Percentiles rank a stretch among this genome's conserved stretches.
Conservation (phyloP, 2,888 invertebrate genomes). For the Meghimatium bilineatum region DNA sequence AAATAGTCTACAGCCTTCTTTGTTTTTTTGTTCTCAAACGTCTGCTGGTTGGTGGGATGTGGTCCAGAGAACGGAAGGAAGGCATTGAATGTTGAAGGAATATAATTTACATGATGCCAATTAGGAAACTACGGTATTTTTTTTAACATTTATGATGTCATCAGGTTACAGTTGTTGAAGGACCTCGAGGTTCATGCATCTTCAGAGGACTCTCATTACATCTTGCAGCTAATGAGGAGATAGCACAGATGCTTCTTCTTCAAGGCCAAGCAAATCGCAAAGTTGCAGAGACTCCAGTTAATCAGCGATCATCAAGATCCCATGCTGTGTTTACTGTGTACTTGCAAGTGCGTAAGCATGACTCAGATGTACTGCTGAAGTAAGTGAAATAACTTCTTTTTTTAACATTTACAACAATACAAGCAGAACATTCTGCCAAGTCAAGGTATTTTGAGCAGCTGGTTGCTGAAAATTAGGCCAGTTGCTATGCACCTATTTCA, state of each 20-base stretch:
- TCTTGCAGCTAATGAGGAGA: slow-evolving; percentile 72
- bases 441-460: no score
- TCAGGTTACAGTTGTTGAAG: slow-evolving; percentile 72
- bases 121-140: background rate
- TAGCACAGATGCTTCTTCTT: slow-evolving; percentile 71
- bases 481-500: no score
- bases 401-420: no score
- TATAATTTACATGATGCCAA: background rate
- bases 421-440: no score
- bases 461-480: no score
- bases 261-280: slow-evolving; percentile 72
- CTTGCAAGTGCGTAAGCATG: slow-evolving; percentile 66
- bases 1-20: no score
- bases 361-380: slow-evolving; percentile 69
- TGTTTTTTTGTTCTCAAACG: no score
- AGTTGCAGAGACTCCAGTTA: slow-evolving; percentile 74
- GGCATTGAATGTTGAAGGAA: no score
- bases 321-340: slow-evolving; percentile 74
- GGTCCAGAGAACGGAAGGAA: no score
- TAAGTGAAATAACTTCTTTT: slow-evolving; percentile 51
- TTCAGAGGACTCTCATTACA: slow-evolving; percentile 71
- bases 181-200: slow-evolving; percentile 65
- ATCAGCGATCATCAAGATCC: slow-evolving; percentile 74
- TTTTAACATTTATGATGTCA: background rate
- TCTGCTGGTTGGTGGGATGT: no score